Evolutionary conservation across 1,140 invertebrate species (phyloP).

Genomic region (Tenebrio molitor): DNA sequence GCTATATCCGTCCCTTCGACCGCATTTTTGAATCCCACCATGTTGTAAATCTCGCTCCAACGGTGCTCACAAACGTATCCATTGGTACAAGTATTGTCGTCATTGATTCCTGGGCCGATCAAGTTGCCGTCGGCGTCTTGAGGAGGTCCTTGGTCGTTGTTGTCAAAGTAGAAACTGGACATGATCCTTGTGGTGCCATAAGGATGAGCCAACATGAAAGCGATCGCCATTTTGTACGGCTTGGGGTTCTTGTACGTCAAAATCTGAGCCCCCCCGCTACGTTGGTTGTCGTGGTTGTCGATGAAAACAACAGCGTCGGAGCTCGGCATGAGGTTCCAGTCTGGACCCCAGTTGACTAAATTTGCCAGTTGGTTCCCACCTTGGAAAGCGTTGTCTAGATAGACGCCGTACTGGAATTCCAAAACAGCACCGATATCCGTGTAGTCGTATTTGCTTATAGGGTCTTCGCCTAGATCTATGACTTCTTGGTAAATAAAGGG

Average conservation of each 20-base stretch:
- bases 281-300: conserved; percentile 76
- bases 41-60: conserved; percentile 86
- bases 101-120: conserved; percentile 74
- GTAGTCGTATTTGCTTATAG: conserved; percentile 77
- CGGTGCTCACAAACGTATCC: conserved; percentile 94
- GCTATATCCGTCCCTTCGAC: conserved; percentile 70
- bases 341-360: conserved; percentile 67
- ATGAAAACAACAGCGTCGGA: conserved; percentile 74
- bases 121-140: conserved; percentile 75
- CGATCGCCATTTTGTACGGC: conserved; percentile 80
- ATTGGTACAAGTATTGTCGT: conserved; percentile 78
- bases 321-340: conserved; percentile 72
- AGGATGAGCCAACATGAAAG: conserved; percentile 88
- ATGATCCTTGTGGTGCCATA: conserved; percentile 83
- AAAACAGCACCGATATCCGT: conserved; percentile 77
- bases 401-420: conserved; percentile 79
- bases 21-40: conserved; percentile 82
- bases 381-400: conserved; percentile 72
- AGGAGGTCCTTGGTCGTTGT: conserved; percentile 69
- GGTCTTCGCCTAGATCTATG: conserved; percentile 82
- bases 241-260: conserved; percentile 74
- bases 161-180: conserved; percentile 75
- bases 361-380: conserved; percentile 66
- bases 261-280: conserved; percentile 69
- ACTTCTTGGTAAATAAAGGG: conserved; percentile 87